Base-by-base conservation (phyloP, 2,113 vertebrate species). In the Pluvianellus socialis region DNA sequence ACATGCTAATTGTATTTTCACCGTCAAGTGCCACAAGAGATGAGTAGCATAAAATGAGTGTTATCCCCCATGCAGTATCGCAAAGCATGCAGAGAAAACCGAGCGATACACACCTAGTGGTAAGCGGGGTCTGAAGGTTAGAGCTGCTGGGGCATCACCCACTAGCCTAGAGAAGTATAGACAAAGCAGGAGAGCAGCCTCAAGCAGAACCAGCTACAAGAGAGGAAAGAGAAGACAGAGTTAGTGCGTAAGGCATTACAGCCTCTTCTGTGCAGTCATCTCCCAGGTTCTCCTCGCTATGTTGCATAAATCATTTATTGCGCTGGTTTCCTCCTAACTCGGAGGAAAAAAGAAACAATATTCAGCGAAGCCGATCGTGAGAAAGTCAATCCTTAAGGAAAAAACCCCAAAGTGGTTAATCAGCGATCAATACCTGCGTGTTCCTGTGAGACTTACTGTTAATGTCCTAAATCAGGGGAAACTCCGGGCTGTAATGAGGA, bases 101-200 rank as follows among this genome's bases (percentile, higher is more conserved):
- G 94, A 91, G 93, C 30, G 50, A 98, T 99, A 99, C 98, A 99
- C 98, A 99, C 98, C 98, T 94, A 98, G 93, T 96, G 95, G 95
- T 98, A 97, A 94, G 95, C 59, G 49, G 96, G 91, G 80, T 97
- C 97, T 97, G 90, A 92, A 75, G 52, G 97, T 99, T 98, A 99
- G 95, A 98, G 98, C 97, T 97, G 94, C 94, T 96, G 95, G 97
- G 96, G 96, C 98, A 99, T 99, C 98, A 98, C 98, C 98, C 97
- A 88, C 95, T 97, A 96, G 93, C 75, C 91, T 96, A 97, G 95
- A 97, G 96, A 88, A 96, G 94, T 91, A 96, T 1, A 92, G 87
- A 95, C 45, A 98, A 94, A 97, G 96, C 94, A 97, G 96, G 88
- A 55, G 88, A 92, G 97, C 94, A 95, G 97, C 94, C 98, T 98